A percentile compares a stretch with the other conserved stretches of the same genome.
phyloP scores from a whole-genome alignment of 2,888 invertebrate genomes.

The Bombylius discolor region DNA sequence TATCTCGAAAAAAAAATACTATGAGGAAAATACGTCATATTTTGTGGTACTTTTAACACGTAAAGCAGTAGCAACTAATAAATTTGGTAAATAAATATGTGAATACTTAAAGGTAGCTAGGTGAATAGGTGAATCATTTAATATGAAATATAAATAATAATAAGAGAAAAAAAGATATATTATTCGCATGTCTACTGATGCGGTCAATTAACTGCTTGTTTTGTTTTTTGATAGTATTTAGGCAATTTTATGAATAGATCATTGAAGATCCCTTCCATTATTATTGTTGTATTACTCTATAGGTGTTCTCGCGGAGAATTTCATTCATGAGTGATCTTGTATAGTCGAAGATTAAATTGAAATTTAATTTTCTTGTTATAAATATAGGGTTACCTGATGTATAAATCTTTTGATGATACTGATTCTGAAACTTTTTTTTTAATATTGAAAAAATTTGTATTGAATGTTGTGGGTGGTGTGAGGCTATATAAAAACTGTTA shows the following conservation, averaged over 20 bases:
- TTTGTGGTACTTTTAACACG: too few relatives aligned
- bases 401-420: too few relatives aligned
- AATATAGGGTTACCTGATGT: too few relatives aligned
- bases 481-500: conserved; percentile 12
- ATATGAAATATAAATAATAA: too few relatives aligned
- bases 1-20: not conserved
- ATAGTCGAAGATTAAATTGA: not conserved
- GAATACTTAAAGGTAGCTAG: too few relatives aligned
- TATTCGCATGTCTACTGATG: conserved; percentile 3
- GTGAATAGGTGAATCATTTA: too few relatives aligned
- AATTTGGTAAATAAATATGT: too few relatives aligned
- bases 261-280: conserved; percentile 8
- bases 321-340: not conserved
- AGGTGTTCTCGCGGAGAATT: not conserved
- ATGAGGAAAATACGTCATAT: too few relatives aligned
- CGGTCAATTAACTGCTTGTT: conserved; percentile 11
- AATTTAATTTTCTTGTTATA: too few relatives aligned
- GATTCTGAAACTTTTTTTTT: too few relatives aligned
- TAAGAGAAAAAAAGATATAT: not conserved
- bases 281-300: not conserved
- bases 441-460: too few relatives aligned
- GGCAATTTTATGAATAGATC: not conserved
- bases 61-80: too few relatives aligned
- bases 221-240: not conserved
- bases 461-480: conserved; percentile 2